Percentiles rank a stretch among this genome's conserved stretches.
Conservation (phyloP, 64 coral and sea anemone genomes). For the Porites lutea region DNA sequence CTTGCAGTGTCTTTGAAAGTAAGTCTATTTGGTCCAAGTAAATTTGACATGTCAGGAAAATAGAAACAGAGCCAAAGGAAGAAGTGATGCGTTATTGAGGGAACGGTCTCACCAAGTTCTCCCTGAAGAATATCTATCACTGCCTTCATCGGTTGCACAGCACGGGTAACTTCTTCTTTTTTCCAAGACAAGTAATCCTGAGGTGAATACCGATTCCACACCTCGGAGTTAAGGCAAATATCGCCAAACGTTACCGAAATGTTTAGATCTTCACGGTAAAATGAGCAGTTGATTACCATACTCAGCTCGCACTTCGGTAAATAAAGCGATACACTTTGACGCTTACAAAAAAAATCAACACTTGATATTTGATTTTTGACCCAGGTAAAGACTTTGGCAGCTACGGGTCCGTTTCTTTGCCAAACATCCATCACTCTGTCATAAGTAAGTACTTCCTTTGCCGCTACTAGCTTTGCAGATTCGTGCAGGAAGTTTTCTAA, state of each 20-base stretch:
- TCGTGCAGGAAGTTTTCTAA: constrained; percentile 3
- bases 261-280: constrained; percentile 61
- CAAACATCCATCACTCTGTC: constrained; percentile 64
- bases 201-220: constrained; percentile 3
- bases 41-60: constrained; percentile 20
- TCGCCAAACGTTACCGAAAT: constrained; percentile 66
- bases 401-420: constrained; percentile 68
- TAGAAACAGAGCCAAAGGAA: constrained; percentile 77
- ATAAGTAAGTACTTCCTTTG: constrained; percentile 25
- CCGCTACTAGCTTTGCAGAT: not conserved
- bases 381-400: constrained; percentile 72
- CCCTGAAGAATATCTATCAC: constrained; percentile 67
- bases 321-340: constrained; percentile 24
- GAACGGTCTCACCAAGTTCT: constrained; percentile 69
- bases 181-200: constrained; percentile 45
- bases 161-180: constrained; percentile 16
- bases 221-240: constrained; percentile 26
- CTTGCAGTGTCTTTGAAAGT: constrained; percentile 43
- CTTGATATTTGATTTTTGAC: constrained; percentile 4
- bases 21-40: constrained; percentile 61
- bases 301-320: constrained; percentile 40
- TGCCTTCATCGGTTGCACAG: constrained; percentile 49
- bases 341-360: constrained; percentile 23
- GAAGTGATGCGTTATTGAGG: constrained; percentile 56
- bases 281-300: constrained; percentile 35